Evolutionary conservation across 2,113 vertebrate genomes (phyloP).

Genomic region (Pangasianodon hypophthalmus): DNA sequence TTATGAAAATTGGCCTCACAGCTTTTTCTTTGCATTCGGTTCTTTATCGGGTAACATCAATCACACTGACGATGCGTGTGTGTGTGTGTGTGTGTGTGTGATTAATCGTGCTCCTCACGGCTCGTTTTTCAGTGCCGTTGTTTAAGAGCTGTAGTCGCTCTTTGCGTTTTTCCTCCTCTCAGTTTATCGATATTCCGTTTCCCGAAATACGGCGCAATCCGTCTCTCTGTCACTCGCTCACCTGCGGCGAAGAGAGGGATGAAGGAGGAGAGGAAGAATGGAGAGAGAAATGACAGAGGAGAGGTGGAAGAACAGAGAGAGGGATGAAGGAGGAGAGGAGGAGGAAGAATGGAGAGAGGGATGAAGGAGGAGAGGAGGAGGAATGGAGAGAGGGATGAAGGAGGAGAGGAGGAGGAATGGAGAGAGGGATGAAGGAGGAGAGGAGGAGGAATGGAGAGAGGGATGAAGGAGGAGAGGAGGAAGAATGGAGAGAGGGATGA

Average conservation of each 20-base stretch:
- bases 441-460: background rate
- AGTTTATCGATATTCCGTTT: slow-evolving; percentile 66
- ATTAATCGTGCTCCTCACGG: slow-evolving; percentile 55
- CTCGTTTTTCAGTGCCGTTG: slow-evolving; percentile 59
- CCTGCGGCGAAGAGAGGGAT: background rate
- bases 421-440: background rate
- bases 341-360: background rate
- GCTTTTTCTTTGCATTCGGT: slow-evolving; percentile 53
- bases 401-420: background rate
- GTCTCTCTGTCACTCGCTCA: slow-evolving; percentile 55
- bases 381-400: background rate
- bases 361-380: background rate
- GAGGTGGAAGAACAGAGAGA: background rate
- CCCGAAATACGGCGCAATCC: slow-evolving; percentile 60
- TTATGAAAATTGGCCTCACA: slow-evolving; percentile 58
- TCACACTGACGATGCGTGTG: slow-evolving; percentile 7
- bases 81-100: slow-evolving; percentile 35
- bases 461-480: background rate
- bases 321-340: background rate
- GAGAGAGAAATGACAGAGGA: background rate
- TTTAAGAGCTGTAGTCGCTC: slow-evolving; percentile 52
- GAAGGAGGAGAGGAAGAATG: background rate
- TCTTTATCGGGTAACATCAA: slow-evolving; percentile 50
- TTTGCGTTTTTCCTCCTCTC: slow-evolving; percentile 51
- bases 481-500: background rate